Conservation (phyloP, 2,797 vertebrate genomes). For the Silurus aristotelis region DNA sequence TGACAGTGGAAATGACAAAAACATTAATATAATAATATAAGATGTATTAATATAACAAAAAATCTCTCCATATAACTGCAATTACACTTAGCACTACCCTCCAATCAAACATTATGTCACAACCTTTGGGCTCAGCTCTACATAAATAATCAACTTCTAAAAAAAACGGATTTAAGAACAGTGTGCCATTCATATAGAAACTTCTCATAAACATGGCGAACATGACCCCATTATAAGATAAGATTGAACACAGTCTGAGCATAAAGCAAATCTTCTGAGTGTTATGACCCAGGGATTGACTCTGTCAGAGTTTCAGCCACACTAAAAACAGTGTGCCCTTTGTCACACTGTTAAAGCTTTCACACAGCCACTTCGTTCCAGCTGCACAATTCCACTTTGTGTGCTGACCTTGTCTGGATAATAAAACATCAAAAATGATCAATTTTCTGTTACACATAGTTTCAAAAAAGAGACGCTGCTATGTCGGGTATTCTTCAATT, state of each 20-base stretch:
- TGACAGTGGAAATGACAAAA: background rate
- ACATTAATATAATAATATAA: too few relatives aligned
- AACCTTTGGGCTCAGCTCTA: background rate
- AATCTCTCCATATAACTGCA: background rate
- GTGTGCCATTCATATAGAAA: background rate
- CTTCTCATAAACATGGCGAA: background rate
- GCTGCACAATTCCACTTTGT: slow-evolving; percentile 54
- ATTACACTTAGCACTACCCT: background rate
- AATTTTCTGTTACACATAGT: slow-evolving; percentile 34
- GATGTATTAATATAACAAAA: background rate
- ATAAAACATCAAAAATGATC: slow-evolving; percentile 49
- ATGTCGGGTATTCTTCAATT: background rate
- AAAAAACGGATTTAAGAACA: background rate
- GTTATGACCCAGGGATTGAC: slow-evolving; percentile 16
- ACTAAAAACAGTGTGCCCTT: slow-evolving; percentile 54
- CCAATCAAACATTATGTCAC: background rate
- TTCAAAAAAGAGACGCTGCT: slow-evolving; percentile 28
- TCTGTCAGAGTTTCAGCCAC: slow-evolving; percentile 39
- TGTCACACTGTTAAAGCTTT: slow-evolving; percentile 51
- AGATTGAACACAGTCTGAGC: slow-evolving; percentile 1
- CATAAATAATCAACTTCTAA: background rate
- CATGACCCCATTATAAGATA: background rate
- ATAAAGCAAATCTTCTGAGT: slow-evolving; percentile 6
- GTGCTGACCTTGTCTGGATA: slow-evolving; percentile 53
- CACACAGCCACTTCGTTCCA: slow-evolving; percentile 54